Conservation (phyloP, 2,797 vertebrate species). For the Chloroceryle amazona region DNA sequence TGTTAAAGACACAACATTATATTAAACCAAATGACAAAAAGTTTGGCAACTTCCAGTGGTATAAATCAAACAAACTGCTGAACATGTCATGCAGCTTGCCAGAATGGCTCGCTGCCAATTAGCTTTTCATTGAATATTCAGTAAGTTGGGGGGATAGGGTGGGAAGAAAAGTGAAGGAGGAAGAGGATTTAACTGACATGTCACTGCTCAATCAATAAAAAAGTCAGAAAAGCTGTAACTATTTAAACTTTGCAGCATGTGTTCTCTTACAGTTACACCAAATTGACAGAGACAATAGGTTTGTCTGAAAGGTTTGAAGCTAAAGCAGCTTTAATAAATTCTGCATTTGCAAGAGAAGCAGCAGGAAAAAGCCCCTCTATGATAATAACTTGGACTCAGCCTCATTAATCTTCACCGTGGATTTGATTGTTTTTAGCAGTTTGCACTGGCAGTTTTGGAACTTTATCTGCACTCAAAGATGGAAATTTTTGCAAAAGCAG, state of each 20-base stretch:
- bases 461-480: background rate
- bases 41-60: slow-evolving; percentile 61
- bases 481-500: background rate
- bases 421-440: background rate
- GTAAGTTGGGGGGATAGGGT: background rate
- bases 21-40: slow-evolving; percentile 76
- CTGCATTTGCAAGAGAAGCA: background rate
- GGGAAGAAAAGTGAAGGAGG: slow-evolving; percentile 29
- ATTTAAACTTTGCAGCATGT: slow-evolving; percentile 20
- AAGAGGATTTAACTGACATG: slow-evolving; percentile 31
- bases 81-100: slow-evolving; percentile 62
- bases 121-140: slow-evolving; percentile 70
- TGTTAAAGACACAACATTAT: slow-evolving; percentile 56
- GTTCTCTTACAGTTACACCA: background rate
- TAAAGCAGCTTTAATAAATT: background rate
- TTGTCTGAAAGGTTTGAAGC: background rate
- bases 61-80: slow-evolving; percentile 78
- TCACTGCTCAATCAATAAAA: slow-evolving; percentile 57
- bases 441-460: background rate
- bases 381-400: background rate
- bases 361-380: background rate
- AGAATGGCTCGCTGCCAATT: slow-evolving; percentile 74
- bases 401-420: background rate
- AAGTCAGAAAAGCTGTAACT: slow-evolving; percentile 33
- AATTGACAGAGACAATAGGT: background rate